phyloP scores from a whole-genome alignment of 2,113 vertebrate genomes.

The Toxostoma redivivum region DNA sequence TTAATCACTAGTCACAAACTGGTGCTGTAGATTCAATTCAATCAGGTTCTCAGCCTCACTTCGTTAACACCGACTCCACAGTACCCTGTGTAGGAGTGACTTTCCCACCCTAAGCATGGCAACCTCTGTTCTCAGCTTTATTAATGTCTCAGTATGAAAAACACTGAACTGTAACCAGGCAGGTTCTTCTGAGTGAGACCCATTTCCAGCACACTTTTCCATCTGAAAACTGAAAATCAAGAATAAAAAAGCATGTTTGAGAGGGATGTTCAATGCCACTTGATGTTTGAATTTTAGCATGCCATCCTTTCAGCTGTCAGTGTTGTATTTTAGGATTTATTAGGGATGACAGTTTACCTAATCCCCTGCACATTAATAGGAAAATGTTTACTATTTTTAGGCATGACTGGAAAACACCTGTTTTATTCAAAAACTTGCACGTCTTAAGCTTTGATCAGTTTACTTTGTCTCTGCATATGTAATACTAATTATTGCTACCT shows the following conservation, averaged over 20 bases:
- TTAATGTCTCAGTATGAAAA: neutral
- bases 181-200: neutral
- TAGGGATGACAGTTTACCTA: neutral
- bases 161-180: neutral
- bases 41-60: neutral
- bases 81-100: neutral
- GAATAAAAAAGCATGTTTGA: neutral
- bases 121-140: neutral
- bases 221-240: neutral
- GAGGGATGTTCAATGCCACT: neutral
- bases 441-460: neutral
- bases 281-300: neutral
- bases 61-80: neutral
- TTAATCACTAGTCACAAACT: neutral
- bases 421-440: neutral
- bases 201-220: neutral
- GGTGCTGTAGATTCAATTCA: neutral
- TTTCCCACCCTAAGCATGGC: neutral
- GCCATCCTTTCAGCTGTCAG: neutral
- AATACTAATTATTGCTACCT: neutral
- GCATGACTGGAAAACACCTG: neutral
- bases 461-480: neutral
- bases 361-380: neutral
- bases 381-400: neutral
- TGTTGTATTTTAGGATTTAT: neutral